A percentile compares a stretch with the other conserved stretches of the same genome.
phyloP scores from a whole-genome alignment of 2,888 invertebrate genomes.

The Sphinx pinastri region DNA sequence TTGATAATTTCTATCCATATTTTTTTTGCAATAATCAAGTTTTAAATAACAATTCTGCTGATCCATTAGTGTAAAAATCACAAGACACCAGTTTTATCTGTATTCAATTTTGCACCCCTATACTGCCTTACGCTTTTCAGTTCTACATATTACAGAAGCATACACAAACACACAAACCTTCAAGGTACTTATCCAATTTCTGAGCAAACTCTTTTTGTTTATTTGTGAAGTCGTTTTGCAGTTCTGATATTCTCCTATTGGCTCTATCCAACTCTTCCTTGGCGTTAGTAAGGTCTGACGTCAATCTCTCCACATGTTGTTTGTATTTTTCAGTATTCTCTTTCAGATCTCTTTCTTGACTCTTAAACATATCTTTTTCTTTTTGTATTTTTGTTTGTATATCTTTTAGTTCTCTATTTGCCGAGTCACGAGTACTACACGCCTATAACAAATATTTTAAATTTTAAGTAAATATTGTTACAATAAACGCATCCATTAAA shows the following conservation, averaged over 20 bases:
- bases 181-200: slow-evolving; percentile 70
- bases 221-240: slow-evolving; percentile 80
- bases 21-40: no score
- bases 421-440: slow-evolving; percentile 84
- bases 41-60: no score
- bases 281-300: slow-evolving; percentile 70
- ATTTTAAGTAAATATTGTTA: not conserved
- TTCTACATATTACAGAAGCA: not conserved
- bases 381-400: slow-evolving; percentile 69
- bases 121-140: no score
- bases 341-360: slow-evolving; percentile 72
- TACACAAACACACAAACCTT: slow-evolving; percentile 51
- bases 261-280: slow-evolving; percentile 82
- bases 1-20: no score
- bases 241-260: slow-evolving; percentile 82
- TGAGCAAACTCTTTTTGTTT: slow-evolving; percentile 79
- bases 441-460: slow-evolving; percentile 60
- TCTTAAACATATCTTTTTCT: slow-evolving; percentile 66
- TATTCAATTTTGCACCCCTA: no score
- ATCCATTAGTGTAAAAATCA: no score
- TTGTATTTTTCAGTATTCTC: slow-evolving; percentile 80
- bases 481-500: no score
- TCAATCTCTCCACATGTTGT: slow-evolving; percentile 78
- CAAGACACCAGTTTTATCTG: not conserved
- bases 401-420: slow-evolving; percentile 83